phyloP scores from a whole-genome alignment of 2,888 invertebrate genomes.

The Teleiodes luculella region DNA sequence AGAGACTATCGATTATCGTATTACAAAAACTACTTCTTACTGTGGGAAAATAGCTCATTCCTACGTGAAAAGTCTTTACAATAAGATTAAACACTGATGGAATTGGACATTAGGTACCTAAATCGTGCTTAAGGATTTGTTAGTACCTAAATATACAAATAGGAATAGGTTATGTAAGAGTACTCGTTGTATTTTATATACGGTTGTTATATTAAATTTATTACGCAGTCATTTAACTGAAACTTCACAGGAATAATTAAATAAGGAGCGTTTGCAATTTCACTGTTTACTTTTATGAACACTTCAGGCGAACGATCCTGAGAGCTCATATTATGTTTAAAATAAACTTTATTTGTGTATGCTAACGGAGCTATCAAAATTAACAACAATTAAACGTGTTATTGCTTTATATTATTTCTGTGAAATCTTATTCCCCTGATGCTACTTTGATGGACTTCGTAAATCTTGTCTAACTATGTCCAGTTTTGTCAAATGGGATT shows the following conservation, averaged over 20 bases:
- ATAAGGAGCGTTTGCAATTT: slow-evolving; percentile 34
- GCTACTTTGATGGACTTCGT: neutral
- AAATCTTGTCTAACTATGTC: neutral
- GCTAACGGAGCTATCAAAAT: neutral
- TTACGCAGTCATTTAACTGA: slow-evolving; percentile 1
- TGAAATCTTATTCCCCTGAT: neutral
- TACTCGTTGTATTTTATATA: too few relatives aligned
- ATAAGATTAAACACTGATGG: too few relatives aligned
- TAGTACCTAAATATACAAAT: too few relatives aligned
- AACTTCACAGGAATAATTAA: slow-evolving; percentile 13
- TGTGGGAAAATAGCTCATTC: too few relatives aligned
- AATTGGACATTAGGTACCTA: too few relatives aligned
- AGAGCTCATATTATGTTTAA: slow-evolving; percentile 42
- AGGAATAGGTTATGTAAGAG: too few relatives aligned
- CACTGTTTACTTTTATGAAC: slow-evolving; percentile 54
- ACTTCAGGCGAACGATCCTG: slow-evolving; percentile 42
- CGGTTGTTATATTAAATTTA: neutral
- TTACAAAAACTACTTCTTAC: too few relatives aligned
- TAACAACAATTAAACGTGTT: neutral
- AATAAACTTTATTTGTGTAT: slow-evolving; percentile 33
- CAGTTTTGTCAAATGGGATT: neutral
- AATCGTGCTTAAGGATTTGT: too few relatives aligned
- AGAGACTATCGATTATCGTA: too few relatives aligned
- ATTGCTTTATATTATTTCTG: neutral
- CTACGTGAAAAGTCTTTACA: too few relatives aligned